Conservation (phyloP, 2,888 invertebrate genomes). For the Acrobasis consociella region DNA sequence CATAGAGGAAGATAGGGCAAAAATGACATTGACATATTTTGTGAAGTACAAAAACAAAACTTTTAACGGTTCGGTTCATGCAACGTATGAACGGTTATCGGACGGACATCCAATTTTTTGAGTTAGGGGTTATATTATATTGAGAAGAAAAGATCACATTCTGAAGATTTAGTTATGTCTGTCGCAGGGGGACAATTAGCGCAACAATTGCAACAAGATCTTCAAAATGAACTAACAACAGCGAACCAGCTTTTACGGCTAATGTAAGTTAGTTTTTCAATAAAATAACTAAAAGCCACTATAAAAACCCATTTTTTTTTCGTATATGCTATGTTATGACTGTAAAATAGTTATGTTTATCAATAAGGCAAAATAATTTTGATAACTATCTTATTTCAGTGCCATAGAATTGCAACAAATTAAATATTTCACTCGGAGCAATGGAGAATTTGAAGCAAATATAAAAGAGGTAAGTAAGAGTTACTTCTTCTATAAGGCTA, state of each 20-base stretch:
- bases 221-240: constrained; percentile 66
- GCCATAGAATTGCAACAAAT: constrained; percentile 61
- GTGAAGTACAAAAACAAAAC: no score
- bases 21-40: no score
- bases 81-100: no score
- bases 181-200: constrained; percentile 34
- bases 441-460: constrained; percentile 59
- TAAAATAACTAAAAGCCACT: neutral
- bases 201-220: constrained; percentile 62
- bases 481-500: constrained; percentile 9
- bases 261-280: constrained; percentile 51
- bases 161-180: constrained; percentile 36
- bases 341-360: no score
- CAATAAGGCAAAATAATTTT: neutral
- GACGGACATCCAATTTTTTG: no score
- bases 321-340: neutral
- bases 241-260: constrained; percentile 62
- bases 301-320: no score
- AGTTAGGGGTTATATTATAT: no score
- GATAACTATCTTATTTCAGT: constrained; percentile 43
- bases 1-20: no score
- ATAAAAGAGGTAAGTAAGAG: constrained; percentile 60
- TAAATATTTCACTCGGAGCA: constrained; percentile 55
- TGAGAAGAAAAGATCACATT: no score
- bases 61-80: no score